Percentiles rank a stretch among this genome's conserved stretches.
These are phyloP conservation scores for Tragopan temminckii DNA, from an alignment of 2,797 vertebrate species.

Conservation along the genomic window DNA sequence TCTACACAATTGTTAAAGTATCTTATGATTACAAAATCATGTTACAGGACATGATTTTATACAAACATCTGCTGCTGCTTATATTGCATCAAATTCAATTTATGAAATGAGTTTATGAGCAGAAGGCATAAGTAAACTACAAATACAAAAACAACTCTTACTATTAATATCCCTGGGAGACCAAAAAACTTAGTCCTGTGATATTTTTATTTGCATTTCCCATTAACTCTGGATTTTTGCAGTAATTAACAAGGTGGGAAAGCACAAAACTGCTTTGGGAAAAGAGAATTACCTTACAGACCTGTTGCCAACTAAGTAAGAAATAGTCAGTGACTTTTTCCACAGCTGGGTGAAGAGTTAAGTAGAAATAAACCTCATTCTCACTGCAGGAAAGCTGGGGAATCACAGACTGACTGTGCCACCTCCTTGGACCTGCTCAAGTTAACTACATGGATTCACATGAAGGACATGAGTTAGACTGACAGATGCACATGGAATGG, in stretches of 20 bases:
- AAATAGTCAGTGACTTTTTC: not conserved
- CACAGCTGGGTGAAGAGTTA: not conserved
- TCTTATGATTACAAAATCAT: not conserved
- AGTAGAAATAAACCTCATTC: not conserved
- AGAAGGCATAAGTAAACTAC: not conserved
- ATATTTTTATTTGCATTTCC: not conserved
- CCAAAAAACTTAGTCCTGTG: not conserved
- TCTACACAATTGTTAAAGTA: not conserved
- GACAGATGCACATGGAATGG: not conserved
- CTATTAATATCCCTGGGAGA: not conserved
- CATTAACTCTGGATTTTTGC: not conserved
- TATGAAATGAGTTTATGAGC: not conserved
- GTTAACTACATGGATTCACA: not conserved
- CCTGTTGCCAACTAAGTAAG: not conserved
- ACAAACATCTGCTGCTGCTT: not conserved
- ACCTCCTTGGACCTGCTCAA: not conserved
- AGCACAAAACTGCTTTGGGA: not conserved
- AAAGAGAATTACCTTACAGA: not conserved
- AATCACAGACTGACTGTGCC: not conserved
- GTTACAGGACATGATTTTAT: not conserved
- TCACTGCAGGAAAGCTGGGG: not conserved
- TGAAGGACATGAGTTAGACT: rapidly evolving
- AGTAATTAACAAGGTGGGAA: not conserved
- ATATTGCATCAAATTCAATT: not conserved
- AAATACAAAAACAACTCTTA: not conserved